Conservation (phyloP, 2,888 invertebrate genomes). For the Dimorphilus gyrociliatus region DNA sequence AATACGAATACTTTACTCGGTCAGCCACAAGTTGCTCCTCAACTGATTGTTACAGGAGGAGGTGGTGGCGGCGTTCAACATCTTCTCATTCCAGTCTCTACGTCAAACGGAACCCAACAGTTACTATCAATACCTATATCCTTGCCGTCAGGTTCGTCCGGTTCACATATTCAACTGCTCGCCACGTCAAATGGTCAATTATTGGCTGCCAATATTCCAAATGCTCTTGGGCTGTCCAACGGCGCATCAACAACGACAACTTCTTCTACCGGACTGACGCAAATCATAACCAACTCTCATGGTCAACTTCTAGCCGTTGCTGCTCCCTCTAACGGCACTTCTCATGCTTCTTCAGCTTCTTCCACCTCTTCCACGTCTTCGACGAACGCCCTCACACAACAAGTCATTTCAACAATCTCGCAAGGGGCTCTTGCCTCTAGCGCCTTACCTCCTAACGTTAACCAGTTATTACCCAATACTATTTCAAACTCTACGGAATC, state of each 20-base stretch:
- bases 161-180: slow-evolving; percentile 43
- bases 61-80: slow-evolving; percentile 41
- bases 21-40: slow-evolving; percentile 33
- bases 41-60: slow-evolving; percentile 30
- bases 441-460: neutral
- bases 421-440: neutral
- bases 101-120: slow-evolving; percentile 86
- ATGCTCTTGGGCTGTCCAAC: slow-evolving; percentile 4
- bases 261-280: slow-evolving; percentile 20
- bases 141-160: slow-evolving; percentile 35
- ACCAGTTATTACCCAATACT: slow-evolving; percentile 14
- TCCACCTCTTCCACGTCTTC: slow-evolving; percentile 1
- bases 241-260: slow-evolving; percentile 4
- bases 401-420: neutral
- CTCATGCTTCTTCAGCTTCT: slow-evolving; percentile 2
- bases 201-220: slow-evolving; percentile 54
- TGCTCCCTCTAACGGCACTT: slow-evolving; percentile 1
- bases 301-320: slow-evolving; percentile 34
- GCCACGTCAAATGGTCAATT: slow-evolving; percentile 70
- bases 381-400: neutral
- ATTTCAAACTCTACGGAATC: slow-evolving; percentile 79
- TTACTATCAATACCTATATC: slow-evolving; percentile 79
- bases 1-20: slow-evolving; percentile 18
- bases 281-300: slow-evolving; percentile 31
- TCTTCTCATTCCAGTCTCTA: slow-evolving; percentile 80